Evolutionary conservation across 1,140 invertebrate species (phyloP), one percentile per base, ranked within the genome.

Genomic region (Cydia pomonella): DNA sequence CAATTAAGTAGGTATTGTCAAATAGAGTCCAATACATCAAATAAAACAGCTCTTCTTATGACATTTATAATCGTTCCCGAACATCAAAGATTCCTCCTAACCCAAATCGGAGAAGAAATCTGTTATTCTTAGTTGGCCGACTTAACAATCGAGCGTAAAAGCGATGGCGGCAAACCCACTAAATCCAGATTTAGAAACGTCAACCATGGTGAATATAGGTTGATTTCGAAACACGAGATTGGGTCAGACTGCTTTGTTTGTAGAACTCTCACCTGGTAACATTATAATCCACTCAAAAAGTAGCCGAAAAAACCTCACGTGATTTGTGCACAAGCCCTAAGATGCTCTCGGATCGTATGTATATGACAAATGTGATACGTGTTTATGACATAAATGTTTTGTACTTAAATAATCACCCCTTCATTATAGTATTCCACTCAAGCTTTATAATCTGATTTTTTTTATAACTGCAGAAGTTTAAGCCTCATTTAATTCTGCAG

Each of bases 101-200:
- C 18, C 53, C n/a, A 38, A 69, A 41, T 21, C 64, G 64, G 63
- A 25, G 63, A 69, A 69, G 64, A 69, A 33, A 69, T 69, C 27
- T 33, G 64, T 33, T 69, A 69, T 69, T 69, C 27, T 69, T 69
- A 41, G 64, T 33, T 69, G 64, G 29, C 64, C 64, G 64, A 69
- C 27, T 69, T 69, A 29, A 64, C 23, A 69, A 69, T 59, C 53
- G 53, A 59, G 53, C 53, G 64, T 18, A 18, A 18, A 69, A 38
- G n/a, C 27, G 64, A 69, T 69, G 64, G 64, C 64, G 64, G 29
- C 64, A 69, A 69, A 69, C 41, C 64, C 64, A 29, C 27, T 69
- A 69, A 69, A 69, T 18, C 64, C 64, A 33, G 64, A 69, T 69
- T 69, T 69, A 69, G 64, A 69, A 69, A 69, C 64, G 64, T 69